These are phyloP conservation scores for Laticauda laticaudata DNA, from an alignment of 2,113 vertebrate species.

Conservation along the genomic window DNA sequence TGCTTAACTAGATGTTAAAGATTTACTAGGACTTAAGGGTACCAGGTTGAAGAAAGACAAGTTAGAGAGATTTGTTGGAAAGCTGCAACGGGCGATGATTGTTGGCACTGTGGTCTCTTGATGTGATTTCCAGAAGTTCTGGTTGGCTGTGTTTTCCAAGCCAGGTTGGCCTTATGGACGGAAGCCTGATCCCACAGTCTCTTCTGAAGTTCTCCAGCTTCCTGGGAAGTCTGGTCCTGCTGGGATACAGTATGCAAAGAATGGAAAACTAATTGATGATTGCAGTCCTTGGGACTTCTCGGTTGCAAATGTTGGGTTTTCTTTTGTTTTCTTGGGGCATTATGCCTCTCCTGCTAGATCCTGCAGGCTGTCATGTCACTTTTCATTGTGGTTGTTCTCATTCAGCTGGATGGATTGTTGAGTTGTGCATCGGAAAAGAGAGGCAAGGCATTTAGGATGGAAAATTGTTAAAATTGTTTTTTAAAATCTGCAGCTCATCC, in stretches of 20 bases:
- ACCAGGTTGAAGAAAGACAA: background rate
- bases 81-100: background rate
- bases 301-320: background rate
- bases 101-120: background rate
- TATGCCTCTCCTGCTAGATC: background rate
- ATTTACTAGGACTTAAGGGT: background rate
- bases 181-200: background rate
- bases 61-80: background rate
- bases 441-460: background rate
- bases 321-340: background rate
- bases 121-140: background rate
- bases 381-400: background rate
- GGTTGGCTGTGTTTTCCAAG: background rate
- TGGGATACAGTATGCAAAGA: background rate
- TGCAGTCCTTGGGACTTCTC: background rate
- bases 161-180: background rate
- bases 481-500: conserved; percentile 54
- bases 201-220: background rate
- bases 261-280: background rate
- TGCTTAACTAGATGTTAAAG: background rate
- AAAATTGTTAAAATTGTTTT: conserved; percentile 12
- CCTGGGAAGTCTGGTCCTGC: background rate
- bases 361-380: background rate
- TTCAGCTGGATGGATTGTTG: background rate
- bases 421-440: background rate